phyloP scores from a whole-genome alignment of 2,113 vertebrate genomes.

The Grallaria varia region DNA sequence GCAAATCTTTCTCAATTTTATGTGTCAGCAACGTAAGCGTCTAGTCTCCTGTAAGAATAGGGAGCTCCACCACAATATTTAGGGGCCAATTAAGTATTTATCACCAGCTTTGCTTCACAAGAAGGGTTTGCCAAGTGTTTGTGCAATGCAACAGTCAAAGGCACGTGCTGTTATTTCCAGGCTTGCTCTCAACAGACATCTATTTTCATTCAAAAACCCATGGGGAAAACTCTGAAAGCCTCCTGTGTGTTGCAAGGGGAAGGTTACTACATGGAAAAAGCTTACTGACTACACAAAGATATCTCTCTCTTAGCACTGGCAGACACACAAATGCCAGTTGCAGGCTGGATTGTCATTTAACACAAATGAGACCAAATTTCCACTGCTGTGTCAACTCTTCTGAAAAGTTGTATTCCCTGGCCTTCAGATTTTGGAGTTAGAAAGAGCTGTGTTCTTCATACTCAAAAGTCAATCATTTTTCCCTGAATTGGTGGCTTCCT shows the following conservation, averaged over 20 bases:
- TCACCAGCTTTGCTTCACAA: background rate
- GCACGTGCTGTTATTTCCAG: accelerated
- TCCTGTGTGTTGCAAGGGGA: background rate
- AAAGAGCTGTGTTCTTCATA: background rate
- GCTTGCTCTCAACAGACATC: background rate
- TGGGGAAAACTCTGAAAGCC: accelerated
- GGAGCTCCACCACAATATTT: background rate
- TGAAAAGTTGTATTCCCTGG: background rate
- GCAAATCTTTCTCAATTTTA: background rate
- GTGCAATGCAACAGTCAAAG: background rate
- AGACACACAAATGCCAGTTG: background rate
- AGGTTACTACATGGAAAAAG: background rate
- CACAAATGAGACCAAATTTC: background rate
- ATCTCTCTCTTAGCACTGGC: background rate
- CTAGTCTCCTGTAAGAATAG: background rate
- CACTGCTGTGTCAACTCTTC: background rate
- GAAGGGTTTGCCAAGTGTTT: background rate
- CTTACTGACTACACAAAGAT: background rate
- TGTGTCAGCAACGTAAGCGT: background rate
- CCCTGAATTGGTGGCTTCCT: background rate
- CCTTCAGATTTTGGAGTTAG: background rate
- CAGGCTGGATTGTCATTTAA: background rate
- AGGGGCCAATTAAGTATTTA: background rate
- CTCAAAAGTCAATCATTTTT: background rate
- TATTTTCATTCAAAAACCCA: background rate